Base-by-base conservation (phyloP, 2,888 invertebrate species). In the Octonoba sinensis region DNA sequence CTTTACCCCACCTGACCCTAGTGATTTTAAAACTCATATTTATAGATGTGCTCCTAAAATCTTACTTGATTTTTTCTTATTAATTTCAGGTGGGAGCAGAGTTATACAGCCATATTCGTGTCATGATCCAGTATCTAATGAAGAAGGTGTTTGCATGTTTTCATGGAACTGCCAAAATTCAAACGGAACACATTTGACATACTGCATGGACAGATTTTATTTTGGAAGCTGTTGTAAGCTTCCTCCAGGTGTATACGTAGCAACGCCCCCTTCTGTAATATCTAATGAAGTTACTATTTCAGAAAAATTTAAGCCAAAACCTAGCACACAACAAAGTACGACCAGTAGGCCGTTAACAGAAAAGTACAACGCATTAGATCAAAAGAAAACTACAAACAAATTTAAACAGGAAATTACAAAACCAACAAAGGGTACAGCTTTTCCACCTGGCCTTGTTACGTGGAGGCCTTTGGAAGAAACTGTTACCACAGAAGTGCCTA, bases 161-260 rank as follows among this genome's bases (percentile, higher is more conserved):
- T 96, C 96, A 83, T 95, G 95, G 89, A 95, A 96, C 87, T 96
- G 96, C 88, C 92, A 95, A 64, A 95, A 95, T 90, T 92, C 94
- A 82, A 96, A 96, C 88, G 96, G 96, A 57, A 94, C 95, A 0
- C 96, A 96, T 87, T 90, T 96, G 85, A 96, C 96, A 46, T 96
- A 96, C 1, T 96, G 96, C 88, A 95, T 96, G 87, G 96, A 96
- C 89, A 92, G 95, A 84, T 96, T 96, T 89, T 96, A 96, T 90
- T 96, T 96, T 88, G 96, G 96, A 73, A 96, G 96, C 47, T 96
- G 96, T 88, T 96, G 96, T 88, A 94, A 93, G 86, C 91, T 96
- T 76, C 89, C 89, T 0, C 77, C 73, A 3, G 82, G 77, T 13
- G 77, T 76, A 16, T 65, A 71, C 51, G 67, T 54, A 18, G 82